Evolutionary conservation across 2,888 invertebrate genomes (phyloP), one percentile per base, ranked within the genome.

Genomic region (Mylabris sibirica): DNA sequence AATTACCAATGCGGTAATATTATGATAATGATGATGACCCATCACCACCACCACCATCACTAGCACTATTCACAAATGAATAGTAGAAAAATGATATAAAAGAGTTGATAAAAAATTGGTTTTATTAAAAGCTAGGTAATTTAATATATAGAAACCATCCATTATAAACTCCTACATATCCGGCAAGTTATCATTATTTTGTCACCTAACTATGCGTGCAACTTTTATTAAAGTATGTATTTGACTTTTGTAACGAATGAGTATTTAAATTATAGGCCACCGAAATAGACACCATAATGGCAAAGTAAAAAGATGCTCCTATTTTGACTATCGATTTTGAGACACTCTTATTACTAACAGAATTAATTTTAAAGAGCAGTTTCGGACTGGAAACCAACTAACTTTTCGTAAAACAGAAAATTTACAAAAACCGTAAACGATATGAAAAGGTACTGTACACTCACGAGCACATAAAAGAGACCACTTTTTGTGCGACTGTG

Each of bases 171-270:
- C 53, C 65, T 65, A 60, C 70, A 72, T 73, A 72, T 67, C 65
- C 67, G 67, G 70, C 53, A 74, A 75, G 71, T 74, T 76, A 73
- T 77, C 74, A 78, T 78, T 77, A 78, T 77, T 77, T 78, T 78
- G 77, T 78, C 77, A 78, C 77, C 76, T 75, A 73, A 70, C 72
- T 72, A 74, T 78, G 74, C 73, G 68, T 74, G 74, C 68, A 73
- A 70, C 71, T 67, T 63, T 53, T 61, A 24, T 61, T 59, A 6
- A 68, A 67, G 63, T 61, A 71, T 65, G 62, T 69, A 70, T 72
- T 75, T 76, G 71, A 75, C 75, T 5, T 76, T 74, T 68, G 63
- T 71, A 64, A 67, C 70, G 73, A 44, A 44, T 63, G 65, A 30
- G 62, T 65, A 65, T 65, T 53, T 30, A 68, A 68, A 68, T 68